phyloP scores from a whole-genome alignment of 1,140 invertebrate genomes.

The Lysiphlebus fabarum region DNA sequence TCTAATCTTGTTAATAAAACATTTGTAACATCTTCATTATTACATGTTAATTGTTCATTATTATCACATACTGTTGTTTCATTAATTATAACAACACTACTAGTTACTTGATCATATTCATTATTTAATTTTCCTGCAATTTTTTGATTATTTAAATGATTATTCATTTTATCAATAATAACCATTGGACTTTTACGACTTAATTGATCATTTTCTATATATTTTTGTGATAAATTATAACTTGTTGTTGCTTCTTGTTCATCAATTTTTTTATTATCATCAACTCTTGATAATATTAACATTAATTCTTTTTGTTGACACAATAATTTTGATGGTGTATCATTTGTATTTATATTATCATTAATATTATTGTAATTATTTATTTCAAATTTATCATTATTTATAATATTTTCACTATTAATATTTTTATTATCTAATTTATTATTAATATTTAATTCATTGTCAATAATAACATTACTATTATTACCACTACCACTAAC shows the following conservation, averaged over 20 bases:
- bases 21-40: constrained; percentile 35
- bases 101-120: constrained; percentile 35
- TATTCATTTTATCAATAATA: constrained; percentile 32
- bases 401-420: constrained; percentile 2
- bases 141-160: constrained; percentile 4
- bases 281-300: constrained; percentile 29
- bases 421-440: neutral
- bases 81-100: constrained; percentile 34
- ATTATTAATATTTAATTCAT: constrained; percentile 7
- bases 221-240: constrained; percentile 23
- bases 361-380: neutral
- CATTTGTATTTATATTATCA: neutral
- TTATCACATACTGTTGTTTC: constrained; percentile 27
- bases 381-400: constrained; percentile 6
- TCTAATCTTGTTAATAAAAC: constrained; percentile 43
- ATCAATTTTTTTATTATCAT: constrained; percentile 14
- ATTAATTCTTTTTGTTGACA: constrained; percentile 22
- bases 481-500: constrained; percentile 21
- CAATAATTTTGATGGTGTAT: constrained; percentile 7
- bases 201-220: constrained; percentile 26
- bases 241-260: neutral
- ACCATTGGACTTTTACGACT: constrained; percentile 24
- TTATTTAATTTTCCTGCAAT: constrained; percentile 22
- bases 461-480: constrained; percentile 20
- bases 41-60: constrained; percentile 26